A percentile compares a stretch with the other conserved stretches of the same genome.
Conservation (phyloP, 2,888 invertebrate species). For the Drosophila nr. medialis region DNA sequence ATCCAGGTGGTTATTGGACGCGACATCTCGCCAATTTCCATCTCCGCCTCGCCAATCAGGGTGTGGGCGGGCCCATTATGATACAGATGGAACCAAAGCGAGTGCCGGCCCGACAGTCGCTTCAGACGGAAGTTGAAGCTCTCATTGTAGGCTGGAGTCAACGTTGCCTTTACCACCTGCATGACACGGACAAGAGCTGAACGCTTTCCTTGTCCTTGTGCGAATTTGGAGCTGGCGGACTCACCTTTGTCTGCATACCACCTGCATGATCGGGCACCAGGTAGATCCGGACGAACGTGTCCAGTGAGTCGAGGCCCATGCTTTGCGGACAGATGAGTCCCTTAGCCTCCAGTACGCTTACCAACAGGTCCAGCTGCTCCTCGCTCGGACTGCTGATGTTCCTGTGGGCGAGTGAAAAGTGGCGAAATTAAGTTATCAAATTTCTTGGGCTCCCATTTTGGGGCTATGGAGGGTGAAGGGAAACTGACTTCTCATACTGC, state of each 20-base stretch:
- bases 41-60: conserved; percentile 88
- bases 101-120: conserved; percentile 86
- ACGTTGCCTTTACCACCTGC: conserved; percentile 87
- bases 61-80: conserved; percentile 88
- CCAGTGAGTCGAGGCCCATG: conserved; percentile 87
- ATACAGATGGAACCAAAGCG: conserved; percentile 89
- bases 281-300: conserved; percentile 91
- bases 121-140: conserved; percentile 89
- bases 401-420: conserved; percentile 51
- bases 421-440: neutral
- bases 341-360: conserved; percentile 91
- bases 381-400: conserved; percentile 78
- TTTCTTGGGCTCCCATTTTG: neutral
- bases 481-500: conserved; percentile 90
- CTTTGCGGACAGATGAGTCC: conserved; percentile 88
- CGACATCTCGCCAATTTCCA: conserved; percentile 87
- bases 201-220: neutral
- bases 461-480: neutral
- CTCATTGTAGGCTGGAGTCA: conserved; percentile 91
- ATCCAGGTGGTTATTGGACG: conserved; percentile 92
- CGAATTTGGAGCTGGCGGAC: conserved; percentile 6
- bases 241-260: conserved; percentile 88
- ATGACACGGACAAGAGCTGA: neutral
- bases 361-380: conserved; percentile 83
- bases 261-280: conserved; percentile 89